Evolutionary conservation across 2,888 invertebrate species (phyloP).

Genomic region (Branchinecta sandiegonensis): DNA sequence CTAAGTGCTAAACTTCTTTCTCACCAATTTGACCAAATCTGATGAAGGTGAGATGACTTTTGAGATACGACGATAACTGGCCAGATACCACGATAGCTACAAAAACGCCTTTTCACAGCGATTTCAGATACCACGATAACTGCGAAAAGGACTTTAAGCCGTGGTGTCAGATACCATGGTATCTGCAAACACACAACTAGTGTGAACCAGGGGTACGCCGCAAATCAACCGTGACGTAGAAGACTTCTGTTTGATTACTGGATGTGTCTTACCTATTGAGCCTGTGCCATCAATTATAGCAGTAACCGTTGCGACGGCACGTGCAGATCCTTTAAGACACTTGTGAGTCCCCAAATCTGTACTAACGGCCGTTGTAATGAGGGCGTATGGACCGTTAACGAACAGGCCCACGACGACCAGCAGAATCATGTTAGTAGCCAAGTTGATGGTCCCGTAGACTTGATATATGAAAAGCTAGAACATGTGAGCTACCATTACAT

Average conservation of each 20-base stretch:
- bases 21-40: no score
- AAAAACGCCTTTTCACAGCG: no score
- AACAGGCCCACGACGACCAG: slow-evolving; percentile 60
- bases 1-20: no score
- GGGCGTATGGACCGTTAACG: slow-evolving; percentile 89
- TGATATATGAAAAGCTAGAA: slow-evolving; percentile 66
- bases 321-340: slow-evolving; percentile 64
- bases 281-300: slow-evolving; percentile 96
- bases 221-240: not conserved
- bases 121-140: no score
- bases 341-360: slow-evolving; percentile 84
- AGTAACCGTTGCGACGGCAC: slow-evolving; percentile 89
- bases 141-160: no score
- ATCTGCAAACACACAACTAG: no score
- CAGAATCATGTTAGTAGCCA: slow-evolving; percentile 48
- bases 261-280: slow-evolving; percentile 48
- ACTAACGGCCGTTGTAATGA: slow-evolving; percentile 91
- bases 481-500: not conserved
- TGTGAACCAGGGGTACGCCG: no score
- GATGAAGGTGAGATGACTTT: no score
- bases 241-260: not conserved
- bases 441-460: slow-evolving; percentile 47
- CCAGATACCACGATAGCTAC: no score
- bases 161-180: no score
- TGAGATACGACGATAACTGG: no score